Conservation (phyloP, 2,888 invertebrate species). For the Habrosyne pyritoides region DNA sequence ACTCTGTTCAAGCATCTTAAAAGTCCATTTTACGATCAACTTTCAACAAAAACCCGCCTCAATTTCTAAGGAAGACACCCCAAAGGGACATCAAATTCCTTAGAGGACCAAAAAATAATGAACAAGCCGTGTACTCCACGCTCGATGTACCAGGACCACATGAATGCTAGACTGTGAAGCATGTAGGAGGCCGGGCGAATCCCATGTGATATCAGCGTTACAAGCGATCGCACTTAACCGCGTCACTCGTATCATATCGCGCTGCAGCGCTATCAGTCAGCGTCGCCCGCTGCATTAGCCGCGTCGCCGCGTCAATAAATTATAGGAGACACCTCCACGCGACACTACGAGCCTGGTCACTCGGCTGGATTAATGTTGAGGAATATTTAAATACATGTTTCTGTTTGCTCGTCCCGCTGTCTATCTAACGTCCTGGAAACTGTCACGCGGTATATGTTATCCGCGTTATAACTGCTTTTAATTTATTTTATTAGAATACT, state of each 20-base stretch:
- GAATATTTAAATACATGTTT: slow-evolving; percentile 49
- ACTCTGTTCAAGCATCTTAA: neutral
- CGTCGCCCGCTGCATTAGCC: slow-evolving; percentile 78
- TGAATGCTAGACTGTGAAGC: slow-evolving; percentile 36
- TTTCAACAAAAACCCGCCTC: neutral
- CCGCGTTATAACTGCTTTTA: neutral
- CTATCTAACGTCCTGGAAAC: slow-evolving; percentile 5
- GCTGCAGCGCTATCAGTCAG: slow-evolving; percentile 77
- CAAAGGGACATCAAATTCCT: slow-evolving; percentile 12
- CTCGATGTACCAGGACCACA: slow-evolving; percentile 52
- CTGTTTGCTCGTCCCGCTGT: slow-evolving; percentile 22
- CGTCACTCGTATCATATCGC: slow-evolving; percentile 76
- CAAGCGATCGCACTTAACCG: slow-evolving; percentile 82
- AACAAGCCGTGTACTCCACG: slow-evolving; percentile 40
- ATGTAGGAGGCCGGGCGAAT: slow-evolving; percentile 53
- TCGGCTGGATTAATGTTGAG: slow-evolving; percentile 51
- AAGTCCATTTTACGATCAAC: neutral
- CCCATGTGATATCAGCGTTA: slow-evolving; percentile 71
- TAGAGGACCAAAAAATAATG: slow-evolving; percentile 47
- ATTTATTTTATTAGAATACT: neutral
- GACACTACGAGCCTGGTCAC: slow-evolving; percentile 64
- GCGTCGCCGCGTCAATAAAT: slow-evolving; percentile 76
- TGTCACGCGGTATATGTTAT: slow-evolving; percentile 10
- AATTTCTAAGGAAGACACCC: slow-evolving; percentile 2
- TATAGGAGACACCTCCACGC: slow-evolving; percentile 64